Base-by-base conservation (phyloP, 2,113 vertebrate species). In the Petrocephalus microphthalmus region DNA sequence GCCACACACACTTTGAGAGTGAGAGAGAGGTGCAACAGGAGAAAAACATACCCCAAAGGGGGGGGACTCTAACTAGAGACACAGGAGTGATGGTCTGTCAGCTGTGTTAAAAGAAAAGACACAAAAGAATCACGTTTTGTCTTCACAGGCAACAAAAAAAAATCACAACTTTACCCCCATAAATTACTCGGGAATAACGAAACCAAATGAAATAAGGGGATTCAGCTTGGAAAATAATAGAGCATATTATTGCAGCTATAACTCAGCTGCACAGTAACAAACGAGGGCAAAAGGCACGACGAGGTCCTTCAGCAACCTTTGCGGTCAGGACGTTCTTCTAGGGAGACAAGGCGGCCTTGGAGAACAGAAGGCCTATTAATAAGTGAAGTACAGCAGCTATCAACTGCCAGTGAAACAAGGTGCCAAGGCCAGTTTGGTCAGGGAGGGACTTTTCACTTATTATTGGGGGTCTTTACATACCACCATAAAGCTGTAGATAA, bases 1-100 rank as follows among this genome's bases (percentile, higher is more conserved):
- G 93, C 93, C 93, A 91, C 93, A 92, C 92, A 91, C 91, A 90
- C 92, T 93, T 91, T 94, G 93, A 93, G 92, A 93, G 53, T 7
- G 17, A 42, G 71, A 42, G 33, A 74, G 67, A 7, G 4, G 15
- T 10, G 13, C 11, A 19, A 19, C 5, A 4, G 33, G 71, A 78
- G 33, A 78, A 78, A 29, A 33, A 78, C 17, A 78, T 7, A 42
- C 71, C 33, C 13, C 15, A 37, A 42, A 78, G 2, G 1, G 71
- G 15, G 33, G 17, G 71, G 11, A 42, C 67, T 42, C 13, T 6
- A 5, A 7, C 71, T 29, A 78, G 29, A 37, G 29, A 42, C 71
- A 42, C 15, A 2, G 71, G 33, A 42, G 71, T 19, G 71, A 78
- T 42, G 33, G 71, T 78, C 29, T 42, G 25, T 83, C 45, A 83